Evolutionary conservation across 1,140 invertebrate genomes (phyloP), one percentile per base, ranked within the genome.

Genomic region (Drosophila guanche): DNA sequence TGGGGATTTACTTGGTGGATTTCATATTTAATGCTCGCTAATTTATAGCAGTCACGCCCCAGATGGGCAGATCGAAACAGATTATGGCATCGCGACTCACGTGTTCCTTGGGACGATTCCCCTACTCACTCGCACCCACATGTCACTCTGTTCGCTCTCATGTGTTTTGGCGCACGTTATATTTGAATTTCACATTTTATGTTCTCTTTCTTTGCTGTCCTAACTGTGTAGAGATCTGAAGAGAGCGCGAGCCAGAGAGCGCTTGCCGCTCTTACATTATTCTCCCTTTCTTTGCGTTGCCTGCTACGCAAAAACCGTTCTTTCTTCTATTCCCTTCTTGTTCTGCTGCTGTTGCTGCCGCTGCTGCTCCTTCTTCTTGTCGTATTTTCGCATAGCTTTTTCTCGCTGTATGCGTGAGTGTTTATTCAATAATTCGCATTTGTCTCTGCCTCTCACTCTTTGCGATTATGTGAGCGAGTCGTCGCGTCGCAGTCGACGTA

Each of bases 271-370:
- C 78, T 76, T 72, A 29, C 59, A 43, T 23, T 45, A 7, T 54
- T 12, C 25, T 51, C 43, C 60, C 56, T 54, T 66, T 45, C 45
- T 29, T 29, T 52, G 37, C 33, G 51, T 72, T 75, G 69, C 69
- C 78, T 88, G 83, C 83, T 70, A 88, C 83, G 78, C 78, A 86
- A 88, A 86, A 88, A 86, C 83, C 83, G 78, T 89, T 89, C 72
- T 79, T 84, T 47, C 45, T 66, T 79, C 3, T 37, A 37, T 37
- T 37, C 33, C 33, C 33, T 37, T 37, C 8, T 37, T 10, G 10
- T 12, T 8, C 33, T 37, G 8, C 8, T 10, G 8, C 10, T 37
- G 33, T 3, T 10, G 8, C 8, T 10, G 8, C 10, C 12, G 33
- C 3, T 10, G 8, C 33, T 12, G 33, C 33, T 37, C 33, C 33